Evolutionary conservation across 2,113 vertebrate species (phyloP).

Genomic region (human): DNA sequence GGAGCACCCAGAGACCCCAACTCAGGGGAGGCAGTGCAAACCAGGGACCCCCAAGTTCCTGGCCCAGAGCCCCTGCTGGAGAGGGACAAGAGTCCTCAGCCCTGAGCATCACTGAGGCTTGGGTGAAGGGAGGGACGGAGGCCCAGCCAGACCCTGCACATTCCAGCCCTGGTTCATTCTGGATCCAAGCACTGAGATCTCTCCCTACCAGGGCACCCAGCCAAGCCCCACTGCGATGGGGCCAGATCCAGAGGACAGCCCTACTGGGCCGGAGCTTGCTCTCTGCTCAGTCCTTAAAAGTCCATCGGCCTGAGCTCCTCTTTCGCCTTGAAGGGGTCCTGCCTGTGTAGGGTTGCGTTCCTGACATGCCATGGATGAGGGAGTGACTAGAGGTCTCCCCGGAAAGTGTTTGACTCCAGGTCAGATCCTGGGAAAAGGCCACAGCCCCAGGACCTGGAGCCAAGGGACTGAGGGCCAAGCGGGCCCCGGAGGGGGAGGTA

Average conservation of each 20-base stretch:
- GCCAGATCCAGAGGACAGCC: constrained; percentile 16
- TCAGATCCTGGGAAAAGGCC: background rate
- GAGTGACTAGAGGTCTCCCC: background rate
- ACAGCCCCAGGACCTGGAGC: background rate
- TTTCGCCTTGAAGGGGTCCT: background rate
- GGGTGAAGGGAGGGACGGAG: background rate
- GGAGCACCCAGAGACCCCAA: background rate
- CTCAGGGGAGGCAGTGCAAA: background rate
- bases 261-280: background rate
- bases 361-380: background rate
- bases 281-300: constrained; percentile 72
- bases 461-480: background rate
- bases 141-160: background rate
- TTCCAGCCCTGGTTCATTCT: background rate
- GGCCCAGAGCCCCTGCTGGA: background rate
- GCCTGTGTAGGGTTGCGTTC: constrained; percentile 26
- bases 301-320: background rate
- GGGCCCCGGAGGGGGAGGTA: too few species aligned
- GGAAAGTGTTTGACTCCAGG: background rate
- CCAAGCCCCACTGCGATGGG: constrained; percentile 5
- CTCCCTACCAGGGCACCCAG: background rate
- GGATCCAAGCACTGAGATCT: background rate
- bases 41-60: background rate
- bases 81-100: background rate
- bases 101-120: background rate